Conservation (phyloP, 2,888 invertebrate species). For the Argyra leucocephala region DNA sequence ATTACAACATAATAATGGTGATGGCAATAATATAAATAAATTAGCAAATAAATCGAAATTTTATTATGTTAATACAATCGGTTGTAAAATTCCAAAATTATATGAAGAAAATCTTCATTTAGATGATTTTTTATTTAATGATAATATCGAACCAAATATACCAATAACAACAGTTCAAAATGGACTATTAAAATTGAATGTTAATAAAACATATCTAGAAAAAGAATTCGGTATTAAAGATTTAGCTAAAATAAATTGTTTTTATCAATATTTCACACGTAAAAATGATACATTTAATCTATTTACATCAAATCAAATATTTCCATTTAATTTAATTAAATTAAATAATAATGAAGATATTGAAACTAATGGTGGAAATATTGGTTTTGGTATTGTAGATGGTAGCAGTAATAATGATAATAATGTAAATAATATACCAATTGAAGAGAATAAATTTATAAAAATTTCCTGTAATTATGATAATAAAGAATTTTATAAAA, state of each 20-base stretch:
- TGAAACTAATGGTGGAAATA: background rate
- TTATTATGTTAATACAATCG: background rate
- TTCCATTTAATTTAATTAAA: background rate
- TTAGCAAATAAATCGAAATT: background rate
- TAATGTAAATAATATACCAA: slow-evolving; percentile 16
- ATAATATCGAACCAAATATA: background rate
- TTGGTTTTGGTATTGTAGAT: background rate
- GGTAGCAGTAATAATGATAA: background rate
- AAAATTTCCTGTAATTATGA: slow-evolving; percentile 52
- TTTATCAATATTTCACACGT: slow-evolving; percentile 33
- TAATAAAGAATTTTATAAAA: slow-evolving; percentile 50
- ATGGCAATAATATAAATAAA: background rate
- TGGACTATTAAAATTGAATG: background rate
- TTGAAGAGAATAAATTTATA: slow-evolving; percentile 56
- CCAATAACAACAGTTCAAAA: background rate
- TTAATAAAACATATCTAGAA: background rate
- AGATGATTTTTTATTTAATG: slow-evolving; percentile 3
- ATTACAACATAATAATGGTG: background rate
- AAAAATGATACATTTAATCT: slow-evolving; percentile 26
- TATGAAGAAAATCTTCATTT: background rate
- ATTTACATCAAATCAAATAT: background rate
- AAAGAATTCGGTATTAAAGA: slow-evolving; percentile 25
- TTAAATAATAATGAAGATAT: background rate
- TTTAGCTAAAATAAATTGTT: slow-evolving; percentile 31
- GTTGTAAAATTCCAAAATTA: slow-evolving; percentile 1